Base-by-base conservation (phyloP, 1,140 invertebrate species). In the Apis laboriosa region DNA sequence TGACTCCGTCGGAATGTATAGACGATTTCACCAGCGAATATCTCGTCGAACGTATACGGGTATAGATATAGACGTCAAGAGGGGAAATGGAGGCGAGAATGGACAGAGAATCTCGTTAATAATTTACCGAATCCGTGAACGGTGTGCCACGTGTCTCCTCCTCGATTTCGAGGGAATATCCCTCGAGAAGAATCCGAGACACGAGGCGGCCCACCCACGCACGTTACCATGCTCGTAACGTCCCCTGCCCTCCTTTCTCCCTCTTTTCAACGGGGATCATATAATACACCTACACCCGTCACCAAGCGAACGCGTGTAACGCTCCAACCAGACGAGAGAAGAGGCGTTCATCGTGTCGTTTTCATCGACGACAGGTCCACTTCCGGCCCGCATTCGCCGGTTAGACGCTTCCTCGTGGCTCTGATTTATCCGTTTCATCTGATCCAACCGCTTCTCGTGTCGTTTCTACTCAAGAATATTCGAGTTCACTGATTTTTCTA, bases 331-430 rank as follows among this genome's bases (percentile, higher is more conserved):
- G 75, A 86, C 78, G 67, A 80, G 72, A 75, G 81, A 88, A 86
- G 80, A 84, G 67, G 75, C 84, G 86, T 89, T 85, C 80, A 71
- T 89, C 88, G 80, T 85, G 77, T 89, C 81, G 73, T 83, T 81
- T 61, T 77, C 75, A 63, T 82, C 76, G 81, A 86, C 83, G 88
- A 89, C 88, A 89, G 88, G 84, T 87, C 84, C 80, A 89, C 88
- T 89, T 89, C 88, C 88, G 88, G 88, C 76, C 87, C 73, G 86
- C 82, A 77, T 85, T 88, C 86, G 82, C 55, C 61, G 83, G 75
- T 80, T 77, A 84, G 83, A 64, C 75, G 61, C 82, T 89, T 89
- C 82, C 87, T 82, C 79, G 79, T 89, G 81, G 4, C 82, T 53
- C 56, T 80, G 84, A 74, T 75, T 67, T 84, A 74, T 84, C 60